A percentile compares a stretch with the other conserved stretches of the same genome.
Conservation (phyloP, 1,140 invertebrate species). For the Brachionus rotundiformis region DNA sequence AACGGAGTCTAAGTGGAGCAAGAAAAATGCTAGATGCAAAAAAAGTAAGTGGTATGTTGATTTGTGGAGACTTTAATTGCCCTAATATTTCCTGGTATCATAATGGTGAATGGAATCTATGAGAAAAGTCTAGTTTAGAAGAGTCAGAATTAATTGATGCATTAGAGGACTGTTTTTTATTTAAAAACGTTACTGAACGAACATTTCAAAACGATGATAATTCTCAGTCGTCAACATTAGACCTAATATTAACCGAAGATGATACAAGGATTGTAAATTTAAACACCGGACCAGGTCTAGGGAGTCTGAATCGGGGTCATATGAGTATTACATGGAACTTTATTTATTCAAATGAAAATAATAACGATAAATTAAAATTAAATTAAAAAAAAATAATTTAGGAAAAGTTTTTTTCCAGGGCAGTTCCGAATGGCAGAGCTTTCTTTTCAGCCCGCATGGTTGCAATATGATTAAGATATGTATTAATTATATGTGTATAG, state of each 20-base stretch:
- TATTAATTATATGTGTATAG: too few relatives aligned
- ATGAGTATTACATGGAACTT: not conserved
- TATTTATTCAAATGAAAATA: conserved; percentile 13
- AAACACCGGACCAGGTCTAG: not conserved
- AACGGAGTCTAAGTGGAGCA: too few relatives aligned
- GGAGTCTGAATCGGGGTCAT: not conserved
- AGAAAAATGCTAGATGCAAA: too few relatives aligned
- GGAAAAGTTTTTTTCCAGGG: too few relatives aligned
- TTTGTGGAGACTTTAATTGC: conserved; percentile 28
- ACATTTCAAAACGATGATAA: not conserved
- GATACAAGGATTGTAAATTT: not conserved
- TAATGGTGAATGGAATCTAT: not conserved
- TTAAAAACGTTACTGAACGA: not conserved
- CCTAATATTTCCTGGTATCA: not conserved
- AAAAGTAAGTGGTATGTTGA: too few relatives aligned
- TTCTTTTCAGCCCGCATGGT: too few relatives aligned
- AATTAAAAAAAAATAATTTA: too few relatives aligned
- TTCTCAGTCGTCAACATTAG: not conserved
- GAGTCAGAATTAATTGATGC: not conserved
- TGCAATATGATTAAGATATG: too few relatives aligned
- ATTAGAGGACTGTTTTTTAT: not conserved
- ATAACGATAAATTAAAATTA: too few relatives aligned
- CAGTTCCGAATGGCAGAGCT: too few relatives aligned
- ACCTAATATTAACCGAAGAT: not conserved
- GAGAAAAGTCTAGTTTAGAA: not conserved